Evolutionary conservation across 2,113 vertebrate species (phyloP), one percentile per base, ranked within the genome.

Genomic region (Bubalus kerabau): DNA sequence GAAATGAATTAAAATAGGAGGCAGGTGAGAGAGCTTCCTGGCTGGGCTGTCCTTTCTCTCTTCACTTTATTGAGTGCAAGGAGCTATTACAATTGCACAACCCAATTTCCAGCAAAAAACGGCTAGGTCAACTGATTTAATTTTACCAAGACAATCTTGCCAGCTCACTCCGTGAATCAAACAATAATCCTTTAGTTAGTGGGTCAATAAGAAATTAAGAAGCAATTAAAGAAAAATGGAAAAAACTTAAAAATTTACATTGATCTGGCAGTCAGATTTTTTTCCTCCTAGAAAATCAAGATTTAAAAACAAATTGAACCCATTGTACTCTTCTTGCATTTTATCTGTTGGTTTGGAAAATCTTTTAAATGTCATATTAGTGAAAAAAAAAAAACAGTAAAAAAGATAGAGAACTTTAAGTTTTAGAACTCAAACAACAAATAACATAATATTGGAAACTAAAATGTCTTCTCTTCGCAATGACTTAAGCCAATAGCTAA

Each of bases 151-250:
- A 43, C 85, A 60, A 82, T 96, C 89, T 90, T 26, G 84, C 62
- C 40, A 40, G 80, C 83, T 91, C 87, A 87, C 59, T 94, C 36
- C 48, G 94, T 88, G 93, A 96, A 85, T 95, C 95, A 97, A 95
- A 97, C 86, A 92, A 95, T 95, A 96, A 97, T 97, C 95, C 84
- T 97, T 94, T 82, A 90, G 96, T 95, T 94, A 81, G 87, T 21
- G 6, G 87, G 96, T 98, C 97, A 90, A 97, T 98, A 98, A 96
- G 95, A 98, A 98, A 98, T 98, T 97, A 98, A 97, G 91, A 93
- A 91, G 87, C 90, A 97, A 97, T 97, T 98, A 98, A 96, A 95
- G 56, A 97, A 91, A 93, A 97, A 97, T 92, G 43, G 57, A 83
- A 91, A 94, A 97, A 95, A 82, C 57, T 67, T 81, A 59, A 96